These are phyloP conservation scores for Apus apus DNA, from an alignment of 2,113 vertebrate species.

Conservation along the genomic window DNA sequence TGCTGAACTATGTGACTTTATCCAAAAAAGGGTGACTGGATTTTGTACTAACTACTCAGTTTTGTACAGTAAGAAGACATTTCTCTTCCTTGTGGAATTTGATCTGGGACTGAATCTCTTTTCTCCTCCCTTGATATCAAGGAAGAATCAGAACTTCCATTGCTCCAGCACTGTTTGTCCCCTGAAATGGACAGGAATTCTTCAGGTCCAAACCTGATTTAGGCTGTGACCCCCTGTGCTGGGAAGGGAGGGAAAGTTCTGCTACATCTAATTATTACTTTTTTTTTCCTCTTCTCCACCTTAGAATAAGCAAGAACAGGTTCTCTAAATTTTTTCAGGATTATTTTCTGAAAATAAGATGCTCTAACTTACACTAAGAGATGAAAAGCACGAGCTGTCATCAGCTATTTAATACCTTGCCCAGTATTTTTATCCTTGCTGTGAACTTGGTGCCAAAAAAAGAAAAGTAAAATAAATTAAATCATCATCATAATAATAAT, in stretches of 20 bases:
- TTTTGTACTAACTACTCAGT: not conserved
- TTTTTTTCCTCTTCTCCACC: not conserved
- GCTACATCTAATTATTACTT: not conserved
- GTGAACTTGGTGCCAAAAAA: accelerated
- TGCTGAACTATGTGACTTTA: not conserved
- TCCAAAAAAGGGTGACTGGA: not conserved
- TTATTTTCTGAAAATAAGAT: not conserved
- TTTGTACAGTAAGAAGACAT: too few relatives aligned
- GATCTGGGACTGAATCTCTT: not conserved
- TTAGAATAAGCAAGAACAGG: not conserved
- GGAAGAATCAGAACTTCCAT: not conserved
- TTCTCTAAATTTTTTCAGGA: not conserved
- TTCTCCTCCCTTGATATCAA: not conserved
- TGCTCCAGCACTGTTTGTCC: accelerated
- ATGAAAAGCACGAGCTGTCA: not conserved
- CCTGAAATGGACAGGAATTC: accelerated
- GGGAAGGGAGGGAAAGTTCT: not conserved
- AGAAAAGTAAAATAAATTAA: not conserved
- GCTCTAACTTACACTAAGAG: not conserved
- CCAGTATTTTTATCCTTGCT: not conserved
- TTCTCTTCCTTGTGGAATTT: not conserved
- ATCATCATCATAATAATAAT: not conserved
- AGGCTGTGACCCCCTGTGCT: not conserved
- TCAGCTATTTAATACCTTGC: not conserved
- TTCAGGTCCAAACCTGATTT: not conserved